Conservation (phyloP, 2,113 vertebrate genomes). For the Pycnonotus jocosus region DNA sequence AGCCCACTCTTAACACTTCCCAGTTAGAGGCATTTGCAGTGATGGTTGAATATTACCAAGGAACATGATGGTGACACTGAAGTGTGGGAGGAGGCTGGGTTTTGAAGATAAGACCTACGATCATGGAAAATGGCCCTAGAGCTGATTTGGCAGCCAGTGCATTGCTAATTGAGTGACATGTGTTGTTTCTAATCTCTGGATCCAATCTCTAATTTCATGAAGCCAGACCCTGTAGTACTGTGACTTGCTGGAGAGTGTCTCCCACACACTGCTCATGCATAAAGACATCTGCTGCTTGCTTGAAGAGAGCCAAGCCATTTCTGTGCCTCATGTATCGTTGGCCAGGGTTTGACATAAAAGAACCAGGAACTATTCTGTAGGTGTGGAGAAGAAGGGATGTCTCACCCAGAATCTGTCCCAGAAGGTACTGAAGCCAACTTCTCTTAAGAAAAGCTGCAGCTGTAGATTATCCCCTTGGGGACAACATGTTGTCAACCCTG, state of each 20-base stretch:
- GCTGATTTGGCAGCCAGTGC: neutral
- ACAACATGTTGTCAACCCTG: neutral
- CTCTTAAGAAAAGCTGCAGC: neutral
- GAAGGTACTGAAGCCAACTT: neutral
- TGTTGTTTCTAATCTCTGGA: slow-evolving; percentile 33
- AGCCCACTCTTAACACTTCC: neutral
- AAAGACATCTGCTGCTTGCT: slow-evolving; percentile 60
- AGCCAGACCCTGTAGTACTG: slow-evolving; percentile 21
- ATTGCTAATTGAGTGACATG: slow-evolving; percentile 40
- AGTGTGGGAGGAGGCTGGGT: neutral
- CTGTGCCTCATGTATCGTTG: neutral
- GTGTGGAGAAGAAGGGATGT: neutral
- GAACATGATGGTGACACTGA: neutral
- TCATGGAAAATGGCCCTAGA: neutral
- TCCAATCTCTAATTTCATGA: slow-evolving; percentile 27
- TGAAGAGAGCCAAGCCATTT: slow-evolving; percentile 26
- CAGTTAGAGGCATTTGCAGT: neutral
- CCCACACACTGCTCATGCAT: slow-evolving; percentile 46
- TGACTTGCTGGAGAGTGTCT: slow-evolving; percentile 39
- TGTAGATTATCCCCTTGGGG: neutral
- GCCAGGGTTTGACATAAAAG: neutral
- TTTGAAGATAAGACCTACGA: neutral
- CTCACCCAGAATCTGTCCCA: neutral
- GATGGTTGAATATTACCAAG: neutral
- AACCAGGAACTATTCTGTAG: neutral